phyloP scores from a whole-genome alignment of 2,888 invertebrate species.

The Fragum sueziense region DNA sequence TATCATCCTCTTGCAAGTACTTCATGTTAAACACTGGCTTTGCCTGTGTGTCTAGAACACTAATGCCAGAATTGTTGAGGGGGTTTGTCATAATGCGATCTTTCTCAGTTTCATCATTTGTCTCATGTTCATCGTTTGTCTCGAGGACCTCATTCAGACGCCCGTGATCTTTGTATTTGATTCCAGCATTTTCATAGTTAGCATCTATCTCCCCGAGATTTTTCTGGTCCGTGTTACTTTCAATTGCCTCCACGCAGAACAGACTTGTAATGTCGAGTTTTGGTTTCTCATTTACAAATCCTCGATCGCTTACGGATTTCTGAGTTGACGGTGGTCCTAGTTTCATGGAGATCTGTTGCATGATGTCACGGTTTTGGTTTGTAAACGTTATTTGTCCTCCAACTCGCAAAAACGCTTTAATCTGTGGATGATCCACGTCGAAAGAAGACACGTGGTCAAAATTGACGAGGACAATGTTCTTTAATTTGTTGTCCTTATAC shows the following conservation, averaged over 20 bases:
- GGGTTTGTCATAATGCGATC: no score
- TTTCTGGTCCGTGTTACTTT: no score
- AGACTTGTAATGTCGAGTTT: neutral
- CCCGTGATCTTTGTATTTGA: no score
- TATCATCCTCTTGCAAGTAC: no score
- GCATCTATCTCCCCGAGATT: no score
- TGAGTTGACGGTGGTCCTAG: constrained; percentile 27
- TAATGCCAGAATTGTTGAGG: no score
- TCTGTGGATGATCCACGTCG: constrained; percentile 24
- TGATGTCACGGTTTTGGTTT: constrained; percentile 28
- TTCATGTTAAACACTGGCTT: no score
- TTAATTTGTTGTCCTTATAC: constrained; percentile 19
- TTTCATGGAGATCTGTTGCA: constrained; percentile 24
- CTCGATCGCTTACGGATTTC: neutral
- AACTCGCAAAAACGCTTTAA: constrained; percentile 42
- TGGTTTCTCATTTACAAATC: neutral
- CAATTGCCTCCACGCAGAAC: neutral
- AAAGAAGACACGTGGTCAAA: constrained; percentile 37
- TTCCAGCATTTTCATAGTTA: no score
- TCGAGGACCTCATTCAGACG: no score
- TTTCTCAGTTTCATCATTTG: no score
- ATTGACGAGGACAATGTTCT: constrained; percentile 41
- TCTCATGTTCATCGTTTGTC: no score
- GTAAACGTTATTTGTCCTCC: constrained; percentile 34
- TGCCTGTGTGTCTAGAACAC: no score